phyloP scores from a whole-genome alignment of 1,140 invertebrate genomes.

The Steinernema khuongi region DNA sequence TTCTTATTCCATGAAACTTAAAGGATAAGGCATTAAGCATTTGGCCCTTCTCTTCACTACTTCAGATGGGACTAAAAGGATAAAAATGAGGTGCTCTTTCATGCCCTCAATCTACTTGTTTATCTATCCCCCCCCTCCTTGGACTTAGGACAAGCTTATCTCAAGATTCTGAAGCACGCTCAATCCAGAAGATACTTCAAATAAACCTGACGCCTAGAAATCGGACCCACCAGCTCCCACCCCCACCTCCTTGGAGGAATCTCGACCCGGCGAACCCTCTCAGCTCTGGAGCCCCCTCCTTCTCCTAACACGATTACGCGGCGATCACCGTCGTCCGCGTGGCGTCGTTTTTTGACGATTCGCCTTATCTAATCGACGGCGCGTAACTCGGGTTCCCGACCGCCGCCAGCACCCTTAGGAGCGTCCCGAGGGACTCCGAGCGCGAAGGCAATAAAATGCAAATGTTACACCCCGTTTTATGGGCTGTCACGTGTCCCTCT shows the following conservation, averaged over 20 bases:
- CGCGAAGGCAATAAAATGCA: conserved; percentile 10
- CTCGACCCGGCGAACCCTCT: background rate
- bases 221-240: background rate
- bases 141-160: too few species aligned
- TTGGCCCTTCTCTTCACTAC: too few species aligned
- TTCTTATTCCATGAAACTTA: too few species aligned
- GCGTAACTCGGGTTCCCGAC: background rate
- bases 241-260: background rate
- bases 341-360: background rate
- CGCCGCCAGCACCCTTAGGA: background rate
- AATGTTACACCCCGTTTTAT: conserved; percentile 13
- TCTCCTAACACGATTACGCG: conserved; percentile 1
- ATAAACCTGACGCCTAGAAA: too few species aligned
- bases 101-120: too few species aligned
- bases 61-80: too few species aligned
- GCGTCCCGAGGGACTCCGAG: background rate
- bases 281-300: background rate
- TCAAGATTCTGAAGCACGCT: too few species aligned
- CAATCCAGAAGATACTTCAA: too few species aligned
- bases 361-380: too few species aligned
- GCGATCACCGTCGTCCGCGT: background rate
- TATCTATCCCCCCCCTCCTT: too few species aligned
- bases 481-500: background rate
- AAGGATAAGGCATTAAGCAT: too few species aligned
- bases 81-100: too few species aligned